A percentile compares a stretch with the other conserved stretches of the same genome.
Conservation (phyloP, 2,113 vertebrate genomes). For the Odontophorus gujanensis region DNA sequence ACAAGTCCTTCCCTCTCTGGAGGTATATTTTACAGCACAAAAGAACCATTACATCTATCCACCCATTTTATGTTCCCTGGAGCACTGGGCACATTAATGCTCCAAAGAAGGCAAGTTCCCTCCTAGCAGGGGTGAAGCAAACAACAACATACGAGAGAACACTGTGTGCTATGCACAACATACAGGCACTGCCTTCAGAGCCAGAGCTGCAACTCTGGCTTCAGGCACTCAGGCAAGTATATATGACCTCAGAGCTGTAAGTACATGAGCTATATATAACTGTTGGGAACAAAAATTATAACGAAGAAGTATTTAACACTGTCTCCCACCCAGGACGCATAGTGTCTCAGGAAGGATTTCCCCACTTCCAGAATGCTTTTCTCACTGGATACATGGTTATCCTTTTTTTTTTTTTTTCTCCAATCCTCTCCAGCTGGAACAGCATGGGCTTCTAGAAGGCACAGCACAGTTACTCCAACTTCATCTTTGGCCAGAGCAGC, state of each 20-base stretch:
- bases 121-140: not conserved
- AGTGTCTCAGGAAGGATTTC: not conserved
- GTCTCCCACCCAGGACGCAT: not conserved
- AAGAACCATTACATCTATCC: not conserved
- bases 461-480: not conserved
- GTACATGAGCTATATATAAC: not conserved
- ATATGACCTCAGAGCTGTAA: not conserved
- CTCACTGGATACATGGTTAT: not conserved
- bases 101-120: not conserved
- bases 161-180: not conserved
- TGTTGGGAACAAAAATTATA: not conserved
- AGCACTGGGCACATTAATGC: rapidly evolving
- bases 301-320: not conserved
- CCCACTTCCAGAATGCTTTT: not conserved
- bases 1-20: not conserved
- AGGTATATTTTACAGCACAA: not conserved
- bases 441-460: not conserved
- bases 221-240: not conserved
- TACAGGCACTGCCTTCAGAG: rapidly evolving
- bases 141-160: rapidly evolving
- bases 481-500: conserved; percentile 1
- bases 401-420: not conserved
- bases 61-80: not conserved
- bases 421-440: not conserved
- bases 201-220: not conserved